Evolutionary conservation across 1,140 invertebrate genomes (phyloP), one percentile per base, ranked within the genome.

Genomic region (Hestina assimilis): DNA sequence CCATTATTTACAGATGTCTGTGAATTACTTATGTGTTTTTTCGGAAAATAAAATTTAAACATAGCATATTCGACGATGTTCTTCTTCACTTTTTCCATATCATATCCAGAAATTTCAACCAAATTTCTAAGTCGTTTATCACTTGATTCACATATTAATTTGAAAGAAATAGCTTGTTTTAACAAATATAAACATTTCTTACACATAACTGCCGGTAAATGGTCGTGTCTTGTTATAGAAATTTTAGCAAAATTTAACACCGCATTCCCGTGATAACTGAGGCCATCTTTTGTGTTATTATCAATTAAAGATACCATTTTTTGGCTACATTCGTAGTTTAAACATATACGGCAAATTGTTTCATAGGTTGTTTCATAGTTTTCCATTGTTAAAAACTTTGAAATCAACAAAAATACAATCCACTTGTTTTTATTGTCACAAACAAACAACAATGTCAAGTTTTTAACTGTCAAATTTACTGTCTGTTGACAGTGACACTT

Each of bases 231-330:
- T 63, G 72, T 41, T n/a, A 83, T 59, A 9, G 38, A 52, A 61
- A 85, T 69, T 41, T 73, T 67, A 5, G 82, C 61, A 21, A 87
- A 79, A 21, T 38, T 70, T 20, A 54, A 45, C 0, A 85, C 63
- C 2, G 74, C 63, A 68, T 80, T 70, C 4, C 75, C 79, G 26
- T 75, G 81, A 46, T 48, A 60, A 73, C 63, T 85, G 1, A 83
- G 15, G 11, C 72, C 67, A 4, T 74, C 50, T n/a, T 42, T 31
- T 9, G 14, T 61, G 0, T 60, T 62, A 53, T 69, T 67, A 59
- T 87, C 72, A 63, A 73, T 70, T 57, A 87, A 68, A 52, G 58
- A 48, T 19, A 81, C 66, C 75, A 85, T 82, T 21, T 70, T 78
- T 52, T 79, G 62, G 28, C 7, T 59, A 41, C 62, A 69, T 28